Evolutionary conservation across 2,888 invertebrate species (phyloP).

Genomic region (Diachrysia chrysitis): DNA sequence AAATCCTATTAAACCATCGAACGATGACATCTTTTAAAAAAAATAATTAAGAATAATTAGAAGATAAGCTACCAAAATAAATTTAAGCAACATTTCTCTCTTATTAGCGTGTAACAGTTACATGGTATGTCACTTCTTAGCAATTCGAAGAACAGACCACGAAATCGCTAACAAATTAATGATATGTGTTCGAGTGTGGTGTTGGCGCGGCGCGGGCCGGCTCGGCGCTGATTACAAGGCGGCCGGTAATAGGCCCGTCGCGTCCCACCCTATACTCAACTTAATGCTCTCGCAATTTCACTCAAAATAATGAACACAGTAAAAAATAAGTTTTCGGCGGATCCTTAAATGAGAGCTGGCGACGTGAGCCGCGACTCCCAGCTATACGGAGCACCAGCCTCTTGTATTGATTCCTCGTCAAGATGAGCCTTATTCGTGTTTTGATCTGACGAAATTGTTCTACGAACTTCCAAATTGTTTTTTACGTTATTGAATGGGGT

Average conservation of each 20-base stretch:
- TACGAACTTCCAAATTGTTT: conserved; percentile 74
- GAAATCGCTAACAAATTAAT: conserved; percentile 85
- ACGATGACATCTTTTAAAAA: not conserved
- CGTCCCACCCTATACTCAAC: conserved; percentile 88
- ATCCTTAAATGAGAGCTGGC: conserved; percentile 77
- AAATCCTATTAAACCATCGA: conserved; percentile 19
- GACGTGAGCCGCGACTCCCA: conserved; percentile 73
- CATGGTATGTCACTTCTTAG: conserved; percentile 58
- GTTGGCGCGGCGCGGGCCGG: conserved; percentile 73
- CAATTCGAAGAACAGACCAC: conserved; percentile 65
- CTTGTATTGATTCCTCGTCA: conserved; percentile 69
- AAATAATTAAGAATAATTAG: not conserved
- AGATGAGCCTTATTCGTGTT: conserved; percentile 67
- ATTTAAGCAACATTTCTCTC: conserved; percentile 28
- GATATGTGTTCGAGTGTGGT: conserved; percentile 71
- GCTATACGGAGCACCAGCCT: conserved; percentile 53
- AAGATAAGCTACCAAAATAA: conserved; percentile 24
- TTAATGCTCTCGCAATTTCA: conserved; percentile 89
- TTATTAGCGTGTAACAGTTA: conserved; percentile 45
- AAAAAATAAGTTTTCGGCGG: conserved; percentile 83
- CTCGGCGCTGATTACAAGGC: conserved; percentile 86
- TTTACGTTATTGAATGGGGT: conserved; percentile 59
- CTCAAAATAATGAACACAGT: conserved; percentile 87
- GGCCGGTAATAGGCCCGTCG: conserved; percentile 81
- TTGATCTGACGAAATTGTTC: conserved; percentile 76